A percentile compares a stretch with the other conserved stretches of the same genome.
phyloP scores from a whole-genome alignment of 2,113 vertebrate species.

The Python bivittatus region DNA sequence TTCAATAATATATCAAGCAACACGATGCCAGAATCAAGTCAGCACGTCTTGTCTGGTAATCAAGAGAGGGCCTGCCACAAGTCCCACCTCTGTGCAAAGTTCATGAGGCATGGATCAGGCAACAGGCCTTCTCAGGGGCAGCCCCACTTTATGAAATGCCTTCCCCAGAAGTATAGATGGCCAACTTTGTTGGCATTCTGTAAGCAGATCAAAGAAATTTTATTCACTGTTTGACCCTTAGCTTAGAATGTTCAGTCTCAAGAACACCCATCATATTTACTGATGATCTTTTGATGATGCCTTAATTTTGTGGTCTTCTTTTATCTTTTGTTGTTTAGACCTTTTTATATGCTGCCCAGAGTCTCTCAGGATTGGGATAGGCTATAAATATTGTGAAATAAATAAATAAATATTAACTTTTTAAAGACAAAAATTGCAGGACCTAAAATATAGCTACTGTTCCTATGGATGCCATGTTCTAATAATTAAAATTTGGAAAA shows the following conservation, averaged over 20 bases:
- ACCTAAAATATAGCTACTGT: not conserved
- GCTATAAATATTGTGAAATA: not conserved
- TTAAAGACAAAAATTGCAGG: not conserved
- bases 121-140: not conserved
- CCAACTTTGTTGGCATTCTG: not conserved
- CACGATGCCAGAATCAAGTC: not conserved
- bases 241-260: not conserved
- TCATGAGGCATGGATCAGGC: not conserved
- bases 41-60: not conserved
- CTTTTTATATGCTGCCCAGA: not conserved
- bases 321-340: not conserved
- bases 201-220: not conserved
- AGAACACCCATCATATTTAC: not conserved
- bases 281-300: not conserved
- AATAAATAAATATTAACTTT: not conserved
- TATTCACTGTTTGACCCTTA: not conserved
- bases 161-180: not conserved
- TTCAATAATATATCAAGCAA: not conserved
- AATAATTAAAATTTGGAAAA: slow-evolving; percentile 4
- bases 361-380: not conserved
- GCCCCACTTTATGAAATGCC: not conserved
- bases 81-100: not conserved
- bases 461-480: not conserved
- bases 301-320: not conserved
- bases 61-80: not conserved